Percentiles rank a stretch among this genome's conserved stretches.
Conservation (phyloP, 2,888 invertebrate species). For the Sicus ferrugineus region DNA sequence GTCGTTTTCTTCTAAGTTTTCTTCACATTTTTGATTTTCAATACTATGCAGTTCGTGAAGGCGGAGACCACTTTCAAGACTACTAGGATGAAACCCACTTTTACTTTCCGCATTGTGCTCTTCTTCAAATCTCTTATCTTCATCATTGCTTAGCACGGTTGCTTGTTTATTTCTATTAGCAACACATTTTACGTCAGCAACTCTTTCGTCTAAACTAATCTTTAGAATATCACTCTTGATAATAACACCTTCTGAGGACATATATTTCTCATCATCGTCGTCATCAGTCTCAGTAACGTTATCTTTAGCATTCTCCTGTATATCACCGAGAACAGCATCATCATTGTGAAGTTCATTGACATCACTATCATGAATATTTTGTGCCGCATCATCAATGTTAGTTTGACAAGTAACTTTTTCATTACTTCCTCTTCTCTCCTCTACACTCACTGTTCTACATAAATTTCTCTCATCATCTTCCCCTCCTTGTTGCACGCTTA, state of each 20-base stretch:
- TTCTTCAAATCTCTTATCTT: no score
- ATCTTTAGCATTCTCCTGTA: constrained; percentile 35
- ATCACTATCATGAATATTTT: neutral
- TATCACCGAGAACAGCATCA: neutral
- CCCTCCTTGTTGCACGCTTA: neutral
- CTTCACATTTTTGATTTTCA: no score
- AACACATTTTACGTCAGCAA: no score
- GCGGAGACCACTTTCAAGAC: no score
- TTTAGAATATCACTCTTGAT: neutral
- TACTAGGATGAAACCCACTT: no score
- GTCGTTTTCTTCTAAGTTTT: no score
- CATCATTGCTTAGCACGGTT: no score
- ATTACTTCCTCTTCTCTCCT: neutral
- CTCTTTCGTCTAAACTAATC: no score
- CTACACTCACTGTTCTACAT: neutral
- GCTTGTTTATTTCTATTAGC: no score
- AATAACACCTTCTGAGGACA: neutral
- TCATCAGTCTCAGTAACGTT: neutral
- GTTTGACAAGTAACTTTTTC: neutral
- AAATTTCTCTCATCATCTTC: neutral
- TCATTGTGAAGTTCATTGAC: neutral
- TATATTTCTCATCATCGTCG: neutral
- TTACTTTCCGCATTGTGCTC: no score
- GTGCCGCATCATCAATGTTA: neutral
- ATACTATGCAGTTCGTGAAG: no score